Conservation (phyloP, 2,113 vertebrate species). For the Caracal caracal region DNA sequence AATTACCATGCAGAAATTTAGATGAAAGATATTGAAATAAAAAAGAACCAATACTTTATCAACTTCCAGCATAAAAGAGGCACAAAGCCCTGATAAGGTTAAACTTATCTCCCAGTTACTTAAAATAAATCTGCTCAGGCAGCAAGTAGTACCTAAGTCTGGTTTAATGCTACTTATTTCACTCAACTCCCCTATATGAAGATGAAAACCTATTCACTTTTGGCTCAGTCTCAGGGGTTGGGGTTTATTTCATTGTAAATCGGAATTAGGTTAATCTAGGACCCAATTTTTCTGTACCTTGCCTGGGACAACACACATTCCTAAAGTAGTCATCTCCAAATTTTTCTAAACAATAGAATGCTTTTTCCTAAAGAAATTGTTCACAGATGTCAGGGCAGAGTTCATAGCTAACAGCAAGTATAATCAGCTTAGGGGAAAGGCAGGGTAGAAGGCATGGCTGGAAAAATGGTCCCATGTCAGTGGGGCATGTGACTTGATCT, state of each 20-base stretch:
- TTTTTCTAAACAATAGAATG: not conserved
- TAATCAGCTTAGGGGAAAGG: not conserved
- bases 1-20: conserved; percentile 48
- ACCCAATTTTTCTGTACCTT: not conserved
- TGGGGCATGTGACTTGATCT: not conserved
- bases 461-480: too few relatives aligned
- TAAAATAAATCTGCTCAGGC: conserved; percentile 4
- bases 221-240: not conserved
- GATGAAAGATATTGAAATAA: conserved; percentile 3
- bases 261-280: conserved; percentile 15
- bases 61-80: not conserved
- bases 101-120: conserved; percentile 1
- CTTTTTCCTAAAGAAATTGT: conserved; percentile 16
- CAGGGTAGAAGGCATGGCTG: not conserved
- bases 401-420: not conserved
- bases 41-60: not conserved
- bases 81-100: not conserved
- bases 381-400: not conserved
- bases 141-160: not conserved
- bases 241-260: conserved; percentile 35
- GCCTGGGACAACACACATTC: not conserved
- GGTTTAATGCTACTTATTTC: not conserved
- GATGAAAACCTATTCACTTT: not conserved
- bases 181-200: not conserved
- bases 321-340: conserved; percentile 22